Percentiles rank a stretch among this genome's conserved stretches.
Conservation (phyloP, 2,113 vertebrate genomes). For the Pongo pygmaeus region DNA sequence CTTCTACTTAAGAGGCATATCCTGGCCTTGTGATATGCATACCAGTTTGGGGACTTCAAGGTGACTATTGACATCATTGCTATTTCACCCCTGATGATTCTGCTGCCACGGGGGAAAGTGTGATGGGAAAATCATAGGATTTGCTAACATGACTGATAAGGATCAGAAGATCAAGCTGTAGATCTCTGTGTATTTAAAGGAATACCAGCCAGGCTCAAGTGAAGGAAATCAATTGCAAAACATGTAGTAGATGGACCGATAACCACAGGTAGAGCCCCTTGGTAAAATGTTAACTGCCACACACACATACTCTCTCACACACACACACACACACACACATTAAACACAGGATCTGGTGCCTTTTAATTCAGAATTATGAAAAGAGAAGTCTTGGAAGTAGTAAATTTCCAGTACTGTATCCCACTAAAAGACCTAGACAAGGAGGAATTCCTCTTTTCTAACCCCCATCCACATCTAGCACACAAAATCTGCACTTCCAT, state of each 20-base stretch:
- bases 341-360: background rate
- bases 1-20: background rate
- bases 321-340: background rate
- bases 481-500: background rate
- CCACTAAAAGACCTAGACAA: background rate
- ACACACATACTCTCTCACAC: background rate
- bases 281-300: conserved; percentile 37
- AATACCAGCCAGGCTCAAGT: conserved; percentile 44
- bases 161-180: conserved; percentile 69
- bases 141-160: conserved; percentile 71
- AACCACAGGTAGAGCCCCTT: conserved; percentile 52
- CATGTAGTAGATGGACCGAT: conserved; percentile 68
- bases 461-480: background rate
- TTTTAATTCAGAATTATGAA: conserved; percentile 24
- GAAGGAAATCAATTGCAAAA: conserved; percentile 75
- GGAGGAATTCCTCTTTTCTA: background rate
- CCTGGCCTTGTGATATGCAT: conserved; percentile 2
- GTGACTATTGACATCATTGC: conserved; percentile 33
- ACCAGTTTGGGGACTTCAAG: background rate
- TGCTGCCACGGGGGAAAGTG: conserved; percentile 15
- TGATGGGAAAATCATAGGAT: conserved; percentile 65
- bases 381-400: background rate
- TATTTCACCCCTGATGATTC: conserved; percentile 33
- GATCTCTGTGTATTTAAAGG: conserved; percentile 68
- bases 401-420: background rate